Evolutionary conservation across 1,140 invertebrate genomes (phyloP).

Genomic region (Berghia stephanieae): DNA sequence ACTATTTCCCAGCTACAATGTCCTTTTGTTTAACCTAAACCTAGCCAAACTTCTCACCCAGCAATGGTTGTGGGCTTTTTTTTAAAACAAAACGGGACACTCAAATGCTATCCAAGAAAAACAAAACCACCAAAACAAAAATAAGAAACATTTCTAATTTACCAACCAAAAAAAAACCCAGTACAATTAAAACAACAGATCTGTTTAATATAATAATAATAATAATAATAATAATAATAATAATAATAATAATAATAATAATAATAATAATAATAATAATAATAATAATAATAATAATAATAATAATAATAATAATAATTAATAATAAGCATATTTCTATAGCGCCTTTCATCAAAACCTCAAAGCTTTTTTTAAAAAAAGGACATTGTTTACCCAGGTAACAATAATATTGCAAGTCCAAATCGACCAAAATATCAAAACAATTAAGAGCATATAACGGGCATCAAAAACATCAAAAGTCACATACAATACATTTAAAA

Average conservation of each 20-base stretch:
- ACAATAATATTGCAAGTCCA: too few relatives aligned
- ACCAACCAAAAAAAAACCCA: background rate
- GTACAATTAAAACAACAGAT: background rate
- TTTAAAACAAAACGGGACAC: background rate
- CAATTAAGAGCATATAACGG: too few relatives aligned
- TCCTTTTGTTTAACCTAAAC: too few relatives aligned
- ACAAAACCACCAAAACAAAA: background rate
- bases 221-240: background rate
- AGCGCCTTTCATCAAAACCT: too few relatives aligned
- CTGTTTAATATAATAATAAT: background rate
- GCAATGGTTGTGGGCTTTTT: background rate
- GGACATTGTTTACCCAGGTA: too few relatives aligned
- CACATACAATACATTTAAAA: too few relatives aligned
- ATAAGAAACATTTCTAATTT: background rate
- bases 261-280: background rate
- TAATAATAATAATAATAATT: slow-evolving; percentile 12
- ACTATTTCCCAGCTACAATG: background rate
- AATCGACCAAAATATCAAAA: too few relatives aligned
- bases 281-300: background rate
- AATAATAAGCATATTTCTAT: too few relatives aligned
- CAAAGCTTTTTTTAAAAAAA: too few relatives aligned
- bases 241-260: background rate
- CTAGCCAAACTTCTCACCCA: background rate
- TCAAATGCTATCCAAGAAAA: background rate
- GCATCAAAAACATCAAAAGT: too few relatives aligned